These are phyloP conservation scores for Geotrypetes seraphini DNA, from an alignment of 2,797 vertebrate species.

Conservation along the genomic window DNA sequence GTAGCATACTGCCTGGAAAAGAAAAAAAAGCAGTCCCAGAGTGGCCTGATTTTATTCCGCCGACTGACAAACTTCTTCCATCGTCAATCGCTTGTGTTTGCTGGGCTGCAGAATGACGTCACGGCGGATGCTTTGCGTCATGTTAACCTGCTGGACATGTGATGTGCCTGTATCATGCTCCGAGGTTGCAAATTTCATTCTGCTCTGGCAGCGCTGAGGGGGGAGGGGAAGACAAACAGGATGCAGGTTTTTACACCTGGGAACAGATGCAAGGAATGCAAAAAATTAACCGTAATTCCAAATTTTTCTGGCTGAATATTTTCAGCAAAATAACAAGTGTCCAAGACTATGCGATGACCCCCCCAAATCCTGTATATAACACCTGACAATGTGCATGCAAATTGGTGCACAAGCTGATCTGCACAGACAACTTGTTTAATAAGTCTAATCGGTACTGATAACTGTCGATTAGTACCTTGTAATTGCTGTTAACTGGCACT, in stretches of 20 bases:
- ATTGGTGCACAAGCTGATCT: no score
- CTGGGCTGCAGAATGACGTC: constrained; percentile 42
- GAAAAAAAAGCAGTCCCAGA: constrained; percentile 40
- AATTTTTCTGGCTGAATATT: no score
- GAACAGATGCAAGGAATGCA: constrained; percentile 26
- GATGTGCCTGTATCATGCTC: constrained; percentile 56
- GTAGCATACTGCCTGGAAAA: constrained; percentile 62
- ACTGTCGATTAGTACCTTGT: no score
- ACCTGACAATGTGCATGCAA: no score
- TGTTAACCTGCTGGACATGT: constrained; percentile 24
- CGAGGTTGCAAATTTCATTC: constrained; percentile 45
- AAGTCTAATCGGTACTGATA: no score
- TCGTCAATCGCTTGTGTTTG: constrained; percentile 30
- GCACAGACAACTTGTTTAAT: no score
- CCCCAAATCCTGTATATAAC: no score
- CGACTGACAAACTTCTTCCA: constrained; percentile 50
- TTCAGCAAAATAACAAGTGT: no score
- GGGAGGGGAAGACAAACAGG: constrained; percentile 41
- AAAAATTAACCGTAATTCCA: no score
- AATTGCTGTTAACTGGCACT: no score
- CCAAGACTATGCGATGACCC: no score
- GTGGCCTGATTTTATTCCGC: constrained; percentile 40
- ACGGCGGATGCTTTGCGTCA: constrained; percentile 34
- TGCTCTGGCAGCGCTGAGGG: constrained; percentile 37
- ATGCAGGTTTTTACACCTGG: constrained; percentile 22